Base-by-base conservation (phyloP, 2,888 invertebrate genomes). In the Acanthosepion pharaonis region DNA sequence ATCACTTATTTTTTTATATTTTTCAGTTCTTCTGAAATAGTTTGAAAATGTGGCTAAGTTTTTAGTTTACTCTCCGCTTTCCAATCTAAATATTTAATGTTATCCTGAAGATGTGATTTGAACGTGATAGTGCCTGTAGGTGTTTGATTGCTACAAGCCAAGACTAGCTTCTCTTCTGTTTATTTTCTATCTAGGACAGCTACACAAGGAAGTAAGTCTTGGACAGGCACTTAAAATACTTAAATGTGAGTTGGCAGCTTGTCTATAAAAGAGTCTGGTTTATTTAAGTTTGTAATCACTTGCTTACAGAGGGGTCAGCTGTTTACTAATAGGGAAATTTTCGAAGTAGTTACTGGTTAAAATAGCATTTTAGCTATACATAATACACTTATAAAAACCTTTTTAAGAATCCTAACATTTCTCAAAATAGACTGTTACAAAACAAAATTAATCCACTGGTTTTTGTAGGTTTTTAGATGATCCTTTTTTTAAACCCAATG, bases 111-210 rank as follows among this genome's bases (percentile, higher is more conserved):
- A 78, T 78, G 78, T 64, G n/a, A 78, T 33, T n/a, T n/a, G 78
- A 78, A 33, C 78, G 15, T 78, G 78, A 78, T 78, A n/a, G 15
- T n/a, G n/a, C n/a, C 28, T 78, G 78, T 78, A n/a, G n/a, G 78
- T n/a, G n/a, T 78, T 78, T 78, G n/a, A 78, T 78, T n/a, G 9
- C 78, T 78, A 78, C 78, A 15, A n/a, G 78, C 78, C 6, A n/a
- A 5, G 78, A 78, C n/a, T 78, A 15, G n/a, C 78, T 33, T 78
- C 33, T 78, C 3, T 78, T 78, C n/a, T 78, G 78, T 78, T 78
- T 78, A 78, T 33, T 78, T 78, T 78, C n/a, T 78, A 59, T 59
- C n/a, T n/a, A n/a, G n/a, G 78, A 78, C 78, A n/a, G n/a, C n/a
- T 78, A n/a, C n/a, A 78, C 6, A 33, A 78, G n/a, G 15, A 78